Evolutionary conservation across 2,888 invertebrate species (phyloP), one percentile per base, ranked within the genome.

Genomic region (Sphinx pinastri): DNA sequence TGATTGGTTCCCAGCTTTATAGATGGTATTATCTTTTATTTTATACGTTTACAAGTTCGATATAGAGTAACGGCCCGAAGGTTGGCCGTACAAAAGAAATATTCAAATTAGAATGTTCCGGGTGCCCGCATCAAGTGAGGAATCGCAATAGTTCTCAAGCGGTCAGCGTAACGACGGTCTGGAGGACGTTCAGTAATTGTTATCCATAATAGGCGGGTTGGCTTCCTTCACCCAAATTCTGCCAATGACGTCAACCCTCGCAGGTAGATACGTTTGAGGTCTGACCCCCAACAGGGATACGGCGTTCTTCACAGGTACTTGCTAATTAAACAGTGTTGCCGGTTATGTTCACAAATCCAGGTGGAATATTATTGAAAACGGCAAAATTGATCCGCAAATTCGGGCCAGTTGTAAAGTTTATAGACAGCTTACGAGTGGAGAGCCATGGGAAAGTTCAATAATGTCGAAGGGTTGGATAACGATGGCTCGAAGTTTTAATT

Each of bases 401-500:
- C 76, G 75, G 71, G 77, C 77, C 75, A 74, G 77, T 82, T 78
- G 75, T 76, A 86, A 89, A 89, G 81, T 89, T 90, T 86, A 87
- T 81, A 79, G 81, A 79, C 81, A 78, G 82, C 81, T 84, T 81
- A 82, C 80, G 80, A 79, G 78, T 74, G 74, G 76, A 76, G 78
- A 77, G 81, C 79, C 79, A 84, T 81, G 77, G 81, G 80, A 81
- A 82, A 84, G 84, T 85, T 85, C 88, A 88, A 89, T 91, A 91
- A 86, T 81, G 82, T 85, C 85, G 86, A 88, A 88, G 88, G 91
- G 88, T 81, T 81, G 84, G 82, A 85, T 89, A 88, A 85, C 84
- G 86, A 86, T 84, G 82, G 86, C 81, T 85, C 84, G 89, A 92
- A 92, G 89, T 93, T 93, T 93, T 92, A 92, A 93, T 93, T 89